phyloP scores from a whole-genome alignment of 2,797 vertebrate genomes.

The Aphelocoma californica region DNA sequence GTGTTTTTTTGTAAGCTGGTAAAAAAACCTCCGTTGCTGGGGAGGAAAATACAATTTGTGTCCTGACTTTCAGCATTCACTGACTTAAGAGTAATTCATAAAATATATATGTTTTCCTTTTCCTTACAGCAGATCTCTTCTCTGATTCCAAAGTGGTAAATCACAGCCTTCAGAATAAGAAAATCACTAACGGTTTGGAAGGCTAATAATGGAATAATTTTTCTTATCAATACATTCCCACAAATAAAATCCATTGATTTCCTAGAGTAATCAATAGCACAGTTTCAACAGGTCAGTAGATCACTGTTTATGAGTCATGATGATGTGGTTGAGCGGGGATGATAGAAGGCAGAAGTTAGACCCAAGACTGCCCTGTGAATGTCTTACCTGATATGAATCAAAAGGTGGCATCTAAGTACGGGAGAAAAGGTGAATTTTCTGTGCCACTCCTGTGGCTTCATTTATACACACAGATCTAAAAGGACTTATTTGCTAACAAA shows the following conservation, averaged over 20 bases:
- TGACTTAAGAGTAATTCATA: neutral
- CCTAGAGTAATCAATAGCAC: neutral
- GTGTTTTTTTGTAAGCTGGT: fast-evolving
- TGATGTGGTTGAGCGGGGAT: neutral
- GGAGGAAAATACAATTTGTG: neutral
- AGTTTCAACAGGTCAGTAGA: neutral
- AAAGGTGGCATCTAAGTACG: neutral
- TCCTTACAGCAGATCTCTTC: neutral
- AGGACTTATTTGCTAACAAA: neutral
- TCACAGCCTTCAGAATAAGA: neutral
- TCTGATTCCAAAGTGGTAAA: neutral
- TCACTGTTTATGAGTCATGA: neutral
- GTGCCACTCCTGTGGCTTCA: neutral
- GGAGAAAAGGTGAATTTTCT: neutral
- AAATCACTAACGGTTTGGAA: neutral
- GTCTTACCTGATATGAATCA: neutral
- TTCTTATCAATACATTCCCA: neutral
- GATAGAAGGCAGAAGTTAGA: neutral
- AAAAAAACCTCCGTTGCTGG: neutral
- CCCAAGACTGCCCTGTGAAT: neutral
- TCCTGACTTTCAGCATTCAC: neutral
- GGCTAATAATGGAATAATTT: neutral
- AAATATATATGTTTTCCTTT: neutral
- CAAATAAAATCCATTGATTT: neutral
- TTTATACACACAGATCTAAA: neutral